These are phyloP conservation scores for Limnephilus rhombicus DNA, from an alignment of 2,888 invertebrate genomes.

Conservation along the genomic window DNA sequence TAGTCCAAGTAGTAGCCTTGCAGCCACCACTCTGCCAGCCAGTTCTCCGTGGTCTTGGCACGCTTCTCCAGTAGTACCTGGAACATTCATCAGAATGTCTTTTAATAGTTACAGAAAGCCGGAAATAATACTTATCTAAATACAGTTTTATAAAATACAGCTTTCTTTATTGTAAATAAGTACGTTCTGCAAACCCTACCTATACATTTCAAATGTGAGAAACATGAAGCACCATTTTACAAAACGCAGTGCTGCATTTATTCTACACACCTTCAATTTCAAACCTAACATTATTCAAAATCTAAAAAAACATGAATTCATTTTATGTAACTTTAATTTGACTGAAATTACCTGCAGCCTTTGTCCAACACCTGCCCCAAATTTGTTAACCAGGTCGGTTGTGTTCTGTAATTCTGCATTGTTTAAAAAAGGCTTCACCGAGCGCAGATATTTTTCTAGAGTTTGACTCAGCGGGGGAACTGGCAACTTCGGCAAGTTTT, in stretches of 20 bases:
- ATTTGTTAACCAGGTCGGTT: conserved; percentile 81
- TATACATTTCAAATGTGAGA: conserved; percentile 11
- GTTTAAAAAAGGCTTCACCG: conserved; percentile 87
- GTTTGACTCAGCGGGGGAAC: conserved; percentile 90
- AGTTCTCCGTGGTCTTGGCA: conserved; percentile 84
- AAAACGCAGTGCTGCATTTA: too few species aligned
- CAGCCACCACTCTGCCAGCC: conserved; percentile 96
- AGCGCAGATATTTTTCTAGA: conserved; percentile 84
- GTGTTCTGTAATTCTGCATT: conserved; percentile 85
- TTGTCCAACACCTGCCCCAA: conserved; percentile 82
- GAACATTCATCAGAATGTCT: conserved; percentile 62
- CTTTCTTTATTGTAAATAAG: not conserved
- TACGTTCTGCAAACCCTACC: not conserved
- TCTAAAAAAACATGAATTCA: too few species aligned
- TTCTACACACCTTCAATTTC: too few species aligned
- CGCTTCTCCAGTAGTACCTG: conserved; percentile 83
- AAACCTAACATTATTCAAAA: too few species aligned
- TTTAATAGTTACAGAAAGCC: too few species aligned
- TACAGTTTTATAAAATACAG: too few species aligned
- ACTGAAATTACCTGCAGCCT: conserved; percentile 78
- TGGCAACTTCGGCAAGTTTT: conserved; percentile 84
- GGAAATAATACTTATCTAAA: not conserved
- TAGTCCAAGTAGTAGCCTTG: conserved; percentile 90
- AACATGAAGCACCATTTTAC: too few species aligned
- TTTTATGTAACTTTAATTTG: too few species aligned